Conservation (phyloP, 2,888 invertebrate genomes). For the Catocala nupta region DNA sequence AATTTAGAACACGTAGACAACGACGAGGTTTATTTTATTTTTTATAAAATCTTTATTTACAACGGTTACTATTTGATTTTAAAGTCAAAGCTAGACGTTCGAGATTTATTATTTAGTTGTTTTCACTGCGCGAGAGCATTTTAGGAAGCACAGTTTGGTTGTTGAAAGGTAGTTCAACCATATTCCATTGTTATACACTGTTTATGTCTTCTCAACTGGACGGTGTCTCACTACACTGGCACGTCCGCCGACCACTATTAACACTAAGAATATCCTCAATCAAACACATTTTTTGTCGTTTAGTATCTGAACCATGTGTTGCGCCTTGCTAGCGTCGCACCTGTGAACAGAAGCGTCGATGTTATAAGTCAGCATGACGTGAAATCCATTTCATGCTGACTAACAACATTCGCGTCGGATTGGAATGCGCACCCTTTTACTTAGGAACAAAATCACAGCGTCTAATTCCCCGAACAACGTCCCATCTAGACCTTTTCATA, state of each 20-base stretch:
- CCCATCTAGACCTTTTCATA: conserved; percentile 22
- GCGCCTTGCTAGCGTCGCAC: conserved; percentile 62
- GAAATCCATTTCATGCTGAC: conserved; percentile 55
- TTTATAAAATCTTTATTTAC: conserved; percentile 64
- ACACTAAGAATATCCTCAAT: conserved; percentile 70
- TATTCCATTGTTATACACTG: conserved; percentile 84
- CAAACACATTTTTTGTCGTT: conserved; percentile 84
- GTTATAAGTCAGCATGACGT: conserved; percentile 64
- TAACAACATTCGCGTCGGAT: conserved; percentile 60
- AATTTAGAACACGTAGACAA: conserved; percentile 74
- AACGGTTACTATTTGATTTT: conserved; percentile 48
- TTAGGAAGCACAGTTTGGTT: conserved; percentile 80
- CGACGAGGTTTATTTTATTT: conserved; percentile 57
- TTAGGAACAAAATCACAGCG: conserved; percentile 18
- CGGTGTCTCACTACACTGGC: conserved; percentile 70
- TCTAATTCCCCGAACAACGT: conserved; percentile 14
- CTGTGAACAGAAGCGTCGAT: conserved; percentile 67
- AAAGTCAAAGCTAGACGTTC: conserved; percentile 44
- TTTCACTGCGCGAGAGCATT: conserved; percentile 74
- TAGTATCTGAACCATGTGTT: conserved; percentile 69
- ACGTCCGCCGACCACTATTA: conserved; percentile 79
- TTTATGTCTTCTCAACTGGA: conserved; percentile 80
- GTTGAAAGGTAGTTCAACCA: conserved; percentile 75
- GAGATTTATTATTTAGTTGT: conserved; percentile 47
- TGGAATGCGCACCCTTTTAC: conserved; percentile 68